These are phyloP conservation scores for Microtus ochrogaster DNA, from an alignment of 2,113 vertebrate genomes.

Conservation along the genomic window DNA sequence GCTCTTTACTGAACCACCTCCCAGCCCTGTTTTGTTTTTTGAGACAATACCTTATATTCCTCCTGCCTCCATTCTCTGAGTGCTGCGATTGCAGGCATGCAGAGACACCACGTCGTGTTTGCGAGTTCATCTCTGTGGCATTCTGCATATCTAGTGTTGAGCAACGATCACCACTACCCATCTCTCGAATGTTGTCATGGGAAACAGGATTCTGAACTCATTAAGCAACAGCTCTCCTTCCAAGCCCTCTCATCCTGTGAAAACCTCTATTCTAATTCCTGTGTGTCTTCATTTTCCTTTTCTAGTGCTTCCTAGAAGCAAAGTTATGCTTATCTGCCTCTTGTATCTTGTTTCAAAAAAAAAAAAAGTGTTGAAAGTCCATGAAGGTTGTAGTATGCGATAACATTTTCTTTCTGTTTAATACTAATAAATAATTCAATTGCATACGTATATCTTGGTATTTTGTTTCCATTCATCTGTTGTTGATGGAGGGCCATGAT, in stretches of 20 bases:
- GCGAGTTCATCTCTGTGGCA: not conserved
- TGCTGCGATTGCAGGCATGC: not conserved
- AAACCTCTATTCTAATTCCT: not conserved
- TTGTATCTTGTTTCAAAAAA: not conserved
- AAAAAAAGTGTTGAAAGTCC: not conserved
- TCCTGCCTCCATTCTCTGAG: not conserved
- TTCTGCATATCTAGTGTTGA: not conserved
- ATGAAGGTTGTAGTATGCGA: not conserved
- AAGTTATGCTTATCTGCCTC: not conserved
- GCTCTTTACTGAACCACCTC: not conserved
- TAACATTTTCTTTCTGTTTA: not conserved
- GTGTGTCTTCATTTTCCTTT: not conserved
- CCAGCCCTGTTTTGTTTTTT: not conserved
- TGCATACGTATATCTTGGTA: not conserved
- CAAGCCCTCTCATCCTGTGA: not conserved
- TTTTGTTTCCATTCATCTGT: not conserved
- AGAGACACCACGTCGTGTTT: not conserved
- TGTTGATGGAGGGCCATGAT: not conserved
- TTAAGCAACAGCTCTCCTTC: not conserved
- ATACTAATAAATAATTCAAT: not conserved
- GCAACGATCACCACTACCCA: too few species aligned
- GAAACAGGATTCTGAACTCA: not conserved
- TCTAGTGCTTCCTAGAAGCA: not conserved
- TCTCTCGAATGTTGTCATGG: not conserved
- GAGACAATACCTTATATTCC: not conserved